These are phyloP conservation scores for Lutjanus erythropterus DNA, from an alignment of 2,113 vertebrate genomes.

Conservation along the genomic window DNA sequence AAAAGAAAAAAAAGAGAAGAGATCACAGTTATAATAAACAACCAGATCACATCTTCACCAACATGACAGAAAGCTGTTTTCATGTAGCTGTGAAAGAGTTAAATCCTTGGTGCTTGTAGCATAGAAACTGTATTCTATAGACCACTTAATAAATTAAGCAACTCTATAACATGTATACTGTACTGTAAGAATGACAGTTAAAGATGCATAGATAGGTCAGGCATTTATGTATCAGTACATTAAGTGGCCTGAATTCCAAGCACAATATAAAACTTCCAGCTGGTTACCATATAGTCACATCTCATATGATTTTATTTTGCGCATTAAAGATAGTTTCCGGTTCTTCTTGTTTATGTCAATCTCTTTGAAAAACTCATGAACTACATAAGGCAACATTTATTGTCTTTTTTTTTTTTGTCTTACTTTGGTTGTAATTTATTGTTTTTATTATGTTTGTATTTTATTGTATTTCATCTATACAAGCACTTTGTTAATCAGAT, in stretches of 20 bases:
- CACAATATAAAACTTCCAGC: not conserved
- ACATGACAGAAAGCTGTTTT: not conserved
- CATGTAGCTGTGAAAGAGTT: constrained; percentile 10
- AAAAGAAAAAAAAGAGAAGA: constrained; percentile 44
- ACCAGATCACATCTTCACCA: not conserved
- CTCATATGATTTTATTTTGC: not conserved
- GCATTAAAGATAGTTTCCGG: not conserved
- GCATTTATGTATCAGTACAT: constrained; percentile 12
- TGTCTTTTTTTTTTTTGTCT: no score
- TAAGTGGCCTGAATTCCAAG: constrained; percentile 10
- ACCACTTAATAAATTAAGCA: not conserved
- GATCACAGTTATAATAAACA: constrained; percentile 37
- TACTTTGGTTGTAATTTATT: no score
- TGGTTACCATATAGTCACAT: not conserved
- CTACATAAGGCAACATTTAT: no score
- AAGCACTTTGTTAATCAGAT: not conserved
- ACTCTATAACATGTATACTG: no score
- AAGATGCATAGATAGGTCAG: constrained; percentile 1
- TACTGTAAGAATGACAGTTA: constrained; percentile 22
- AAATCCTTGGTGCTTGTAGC: not conserved
- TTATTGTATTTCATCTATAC: no score
- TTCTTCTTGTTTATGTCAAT: no score
- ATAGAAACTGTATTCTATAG: not conserved
- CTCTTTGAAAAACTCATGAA: no score
- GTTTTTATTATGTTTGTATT: no score